These are phyloP conservation scores for Arge pagana DNA, from an alignment of 2,888 invertebrate genomes.

Conservation along the genomic window DNA sequence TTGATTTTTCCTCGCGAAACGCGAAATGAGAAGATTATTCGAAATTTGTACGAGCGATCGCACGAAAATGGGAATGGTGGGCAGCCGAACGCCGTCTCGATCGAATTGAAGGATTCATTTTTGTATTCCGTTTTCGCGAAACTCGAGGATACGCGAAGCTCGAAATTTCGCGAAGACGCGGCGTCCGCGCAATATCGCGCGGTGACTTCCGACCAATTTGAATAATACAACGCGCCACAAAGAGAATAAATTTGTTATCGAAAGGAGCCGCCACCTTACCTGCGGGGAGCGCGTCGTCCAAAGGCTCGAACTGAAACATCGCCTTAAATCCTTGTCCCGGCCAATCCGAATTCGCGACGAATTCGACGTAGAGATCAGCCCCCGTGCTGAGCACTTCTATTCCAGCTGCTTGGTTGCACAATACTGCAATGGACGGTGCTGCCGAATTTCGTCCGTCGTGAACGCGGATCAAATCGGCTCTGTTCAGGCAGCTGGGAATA, in stretches of 20 bases:
- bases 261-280: conserved; percentile 32
- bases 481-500: conserved; percentile 75
- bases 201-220: too few species aligned
- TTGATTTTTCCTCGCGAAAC: too few species aligned
- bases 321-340: conserved; percentile 82
- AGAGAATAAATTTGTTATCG: neutral
- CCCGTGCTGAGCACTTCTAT: conserved; percentile 84
- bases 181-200: too few species aligned
- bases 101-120: too few species aligned
- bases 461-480: conserved; percentile 83
- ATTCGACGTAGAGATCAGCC: conserved; percentile 79
- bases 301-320: conserved; percentile 72
- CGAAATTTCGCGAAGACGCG: too few species aligned
- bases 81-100: too few species aligned
- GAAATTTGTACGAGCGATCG: too few species aligned
- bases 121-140: too few species aligned
- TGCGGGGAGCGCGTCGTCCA: conserved; percentile 59
- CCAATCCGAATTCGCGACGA: conserved; percentile 80
- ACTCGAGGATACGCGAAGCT: too few species aligned
- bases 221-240: neutral
- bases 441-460: conserved; percentile 79
- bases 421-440: conserved; percentile 77
- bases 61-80: too few species aligned
- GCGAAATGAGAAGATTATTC: too few species aligned
- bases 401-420: conserved; percentile 80